Conservation (phyloP, 2,888 invertebrate species). For the Lithosia quadra region DNA sequence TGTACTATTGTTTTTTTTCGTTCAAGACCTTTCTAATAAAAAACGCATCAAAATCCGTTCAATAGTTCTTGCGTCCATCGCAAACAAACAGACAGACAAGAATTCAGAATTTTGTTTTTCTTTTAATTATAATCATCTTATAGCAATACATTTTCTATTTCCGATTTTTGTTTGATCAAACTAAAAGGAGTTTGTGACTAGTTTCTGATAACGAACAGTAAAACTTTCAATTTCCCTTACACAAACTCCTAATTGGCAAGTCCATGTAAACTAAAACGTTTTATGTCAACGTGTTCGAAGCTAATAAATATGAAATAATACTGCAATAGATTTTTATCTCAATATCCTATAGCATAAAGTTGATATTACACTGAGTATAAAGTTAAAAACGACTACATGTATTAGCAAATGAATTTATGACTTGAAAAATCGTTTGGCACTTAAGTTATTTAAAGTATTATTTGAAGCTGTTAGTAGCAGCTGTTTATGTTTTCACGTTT, state of each 20-base stretch:
- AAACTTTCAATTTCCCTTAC: slow-evolving; percentile 16
- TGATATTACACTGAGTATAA: slow-evolving; percentile 10
- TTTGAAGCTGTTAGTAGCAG: slow-evolving; percentile 58
- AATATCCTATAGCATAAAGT: not conserved
- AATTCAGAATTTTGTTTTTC: too few relatives aligned
- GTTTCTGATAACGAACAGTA: not conserved
- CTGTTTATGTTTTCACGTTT: slow-evolving; percentile 54
- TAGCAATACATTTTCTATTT: not conserved
- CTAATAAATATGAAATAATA: slow-evolving; percentile 13
- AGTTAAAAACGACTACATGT: slow-evolving; percentile 35
- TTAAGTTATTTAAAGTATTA: slow-evolving; percentile 62
- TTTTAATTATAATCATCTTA: too few relatives aligned
- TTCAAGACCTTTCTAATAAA: too few relatives aligned
- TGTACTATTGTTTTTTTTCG: too few relatives aligned
- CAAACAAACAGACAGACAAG: too few relatives aligned
- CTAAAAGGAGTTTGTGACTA: not conserved
- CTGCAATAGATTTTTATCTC: slow-evolving; percentile 5
- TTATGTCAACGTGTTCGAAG: slow-evolving; percentile 33
- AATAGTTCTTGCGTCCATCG: too few relatives aligned
- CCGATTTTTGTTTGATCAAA: not conserved
- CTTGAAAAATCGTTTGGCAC: slow-evolving; percentile 57
- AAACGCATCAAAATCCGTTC: too few relatives aligned
- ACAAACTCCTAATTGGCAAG: slow-evolving; percentile 29
- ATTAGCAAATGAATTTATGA: slow-evolving; percentile 56
- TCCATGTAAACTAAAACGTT: slow-evolving; percentile 38